Conservation (phyloP, 2,113 vertebrate species). For the Macaca fascicularis region T2T-MFA8v1.1 NC_088378.1:64561501-64562000, state of each 20-base stretch:
- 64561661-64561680: background rate
- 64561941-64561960: background rate
- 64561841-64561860: background rate
- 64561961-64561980: background rate
- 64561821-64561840: background rate
- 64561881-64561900: background rate
- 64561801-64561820: background rate
- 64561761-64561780: background rate
- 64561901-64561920: background rate
- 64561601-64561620: background rate
- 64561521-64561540: background rate
- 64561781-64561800: background rate
- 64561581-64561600: background rate
- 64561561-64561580: background rate
- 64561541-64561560: background rate
- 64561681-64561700: background rate
- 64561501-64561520: background rate
- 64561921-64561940: background rate
- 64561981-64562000: background rate
- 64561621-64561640: background rate
- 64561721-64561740: background rate
- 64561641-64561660: background rate
- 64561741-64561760: background rate
- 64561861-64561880: background rate
- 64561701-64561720: background rate